Evolutionary conservation across 1,140 invertebrate species (phyloP).

Genomic region (Formica exsecta): DNA sequence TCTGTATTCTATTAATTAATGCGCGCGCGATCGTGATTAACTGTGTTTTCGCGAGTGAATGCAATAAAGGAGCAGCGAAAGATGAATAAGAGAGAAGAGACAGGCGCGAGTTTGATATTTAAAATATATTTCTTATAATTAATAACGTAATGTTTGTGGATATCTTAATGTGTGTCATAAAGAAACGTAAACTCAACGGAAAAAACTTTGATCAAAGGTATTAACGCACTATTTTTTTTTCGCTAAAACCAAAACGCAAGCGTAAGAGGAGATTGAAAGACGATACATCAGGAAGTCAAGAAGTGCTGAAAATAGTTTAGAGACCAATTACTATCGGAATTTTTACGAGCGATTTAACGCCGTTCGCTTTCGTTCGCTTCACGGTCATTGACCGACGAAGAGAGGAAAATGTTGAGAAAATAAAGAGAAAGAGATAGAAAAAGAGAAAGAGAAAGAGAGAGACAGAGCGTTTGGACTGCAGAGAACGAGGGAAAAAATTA

Average conservation of each 20-base stretch:
- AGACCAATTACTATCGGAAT: conserved; percentile 75
- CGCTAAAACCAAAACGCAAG: not conserved
- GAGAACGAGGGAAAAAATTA: conserved; percentile 41
- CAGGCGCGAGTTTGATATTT: not conserved
- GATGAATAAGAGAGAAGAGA: no score
- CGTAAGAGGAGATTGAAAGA: conserved; percentile 29
- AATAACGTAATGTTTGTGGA: not conserved
- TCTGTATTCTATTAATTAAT: no score
- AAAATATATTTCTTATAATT: not conserved
- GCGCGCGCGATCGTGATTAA: no score
- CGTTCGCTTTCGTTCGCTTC: conserved; percentile 65
- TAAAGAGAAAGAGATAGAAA: not conserved
- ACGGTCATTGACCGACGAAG: conserved; percentile 47
- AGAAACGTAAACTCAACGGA: not conserved
- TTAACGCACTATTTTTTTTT: conserved; percentile 15
- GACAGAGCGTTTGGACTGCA: not conserved
- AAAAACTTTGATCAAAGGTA: not conserved
- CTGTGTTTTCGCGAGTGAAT: no score
- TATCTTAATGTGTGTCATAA: no score
- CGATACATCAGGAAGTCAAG: conserved; percentile 22
- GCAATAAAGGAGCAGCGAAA: no score
- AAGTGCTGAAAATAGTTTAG: conserved; percentile 73
- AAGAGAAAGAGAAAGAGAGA: not conserved
- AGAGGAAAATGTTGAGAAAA: conserved; percentile 18
- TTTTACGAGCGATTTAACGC: conserved; percentile 76